Conservation (phyloP, 2,797 vertebrate species). For the Nyctibius grandis region DNA sequence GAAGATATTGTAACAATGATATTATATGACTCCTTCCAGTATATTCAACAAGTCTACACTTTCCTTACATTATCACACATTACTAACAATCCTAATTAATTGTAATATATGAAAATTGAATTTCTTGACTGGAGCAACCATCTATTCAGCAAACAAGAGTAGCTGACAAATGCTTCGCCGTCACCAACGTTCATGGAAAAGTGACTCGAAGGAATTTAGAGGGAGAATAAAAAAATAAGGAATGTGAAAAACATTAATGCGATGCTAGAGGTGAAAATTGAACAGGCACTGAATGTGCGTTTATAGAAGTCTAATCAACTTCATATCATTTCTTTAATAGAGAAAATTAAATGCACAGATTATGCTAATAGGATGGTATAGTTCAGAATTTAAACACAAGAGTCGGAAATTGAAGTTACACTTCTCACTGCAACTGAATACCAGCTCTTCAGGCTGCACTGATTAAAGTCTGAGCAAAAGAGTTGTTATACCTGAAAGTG, state of each 20-base stretch:
- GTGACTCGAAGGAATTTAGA: neutral
- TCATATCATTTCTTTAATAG: neutral
- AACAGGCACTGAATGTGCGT: neutral
- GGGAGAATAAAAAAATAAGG: neutral
- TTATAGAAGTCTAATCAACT: neutral
- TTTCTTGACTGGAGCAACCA: neutral
- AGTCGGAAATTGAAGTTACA: neutral
- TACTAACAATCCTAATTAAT: conserved; percentile 17
- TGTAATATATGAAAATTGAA: conserved; percentile 18
- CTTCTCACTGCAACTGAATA: neutral
- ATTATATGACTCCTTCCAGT: conserved; percentile 3
- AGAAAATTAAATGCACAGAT: conserved; percentile 5
- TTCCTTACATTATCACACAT: neutral
- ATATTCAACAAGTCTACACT: neutral
- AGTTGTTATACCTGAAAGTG: neutral
- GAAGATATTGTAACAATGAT: neutral
- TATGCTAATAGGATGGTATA: neutral
- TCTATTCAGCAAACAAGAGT: neutral
- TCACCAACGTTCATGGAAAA: neutral
- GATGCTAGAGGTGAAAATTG: neutral
- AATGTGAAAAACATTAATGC: neutral
- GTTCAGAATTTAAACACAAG: neutral
- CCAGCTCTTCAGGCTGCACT: neutral
- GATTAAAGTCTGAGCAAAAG: neutral
- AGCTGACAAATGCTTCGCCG: neutral